Evolutionary conservation across 64 coral and sea anemone species (phyloP).

Genomic region (Orbicella faveolata): DNA sequence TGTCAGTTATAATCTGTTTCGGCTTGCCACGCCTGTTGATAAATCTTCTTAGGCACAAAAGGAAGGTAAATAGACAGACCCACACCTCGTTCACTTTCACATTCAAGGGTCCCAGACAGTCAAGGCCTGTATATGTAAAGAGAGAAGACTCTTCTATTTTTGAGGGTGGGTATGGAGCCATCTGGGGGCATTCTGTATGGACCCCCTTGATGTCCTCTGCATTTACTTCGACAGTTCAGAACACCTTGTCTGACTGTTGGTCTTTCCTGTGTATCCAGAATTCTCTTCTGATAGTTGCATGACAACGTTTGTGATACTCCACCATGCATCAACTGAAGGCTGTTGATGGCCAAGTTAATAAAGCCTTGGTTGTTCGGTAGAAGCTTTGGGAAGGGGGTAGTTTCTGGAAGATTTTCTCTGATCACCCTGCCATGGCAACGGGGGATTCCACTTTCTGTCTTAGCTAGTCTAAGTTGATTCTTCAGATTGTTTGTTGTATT

Average conservation of each 20-base stretch:
- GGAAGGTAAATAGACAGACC: constrained; percentile 50
- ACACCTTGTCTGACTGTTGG: constrained; percentile 42
- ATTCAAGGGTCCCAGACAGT: constrained; percentile 39
- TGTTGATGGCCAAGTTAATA: constrained; percentile 24
- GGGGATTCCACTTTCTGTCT: constrained; percentile 3
- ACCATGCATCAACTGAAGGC: constrained; percentile 33
- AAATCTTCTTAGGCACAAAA: constrained; percentile 51
- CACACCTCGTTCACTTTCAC: constrained; percentile 35
- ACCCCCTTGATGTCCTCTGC: constrained; percentile 29
- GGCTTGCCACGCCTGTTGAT: constrained; percentile 40
- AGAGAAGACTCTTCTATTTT: constrained; percentile 18
- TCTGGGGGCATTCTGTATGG: constrained; percentile 44
- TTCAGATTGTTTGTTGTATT: constrained; percentile 13
- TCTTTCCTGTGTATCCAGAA: constrained; percentile 60
- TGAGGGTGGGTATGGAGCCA: constrained; percentile 48
- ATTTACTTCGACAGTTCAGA: constrained; percentile 29
- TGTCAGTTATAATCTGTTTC: constrained; percentile 51
- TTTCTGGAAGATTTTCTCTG: constrained; percentile 20
- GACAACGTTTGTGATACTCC: constrained; percentile 38
- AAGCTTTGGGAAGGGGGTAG: neutral
- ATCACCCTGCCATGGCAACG: neutral
- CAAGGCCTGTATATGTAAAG: constrained; percentile 34
- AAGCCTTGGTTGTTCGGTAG: constrained; percentile 18
- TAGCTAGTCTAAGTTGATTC: neutral
- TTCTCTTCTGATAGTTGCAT: constrained; percentile 12